phyloP scores from a whole-genome alignment of 2,797 vertebrate genomes.

The Buphagus erythrorhynchus region DNA sequence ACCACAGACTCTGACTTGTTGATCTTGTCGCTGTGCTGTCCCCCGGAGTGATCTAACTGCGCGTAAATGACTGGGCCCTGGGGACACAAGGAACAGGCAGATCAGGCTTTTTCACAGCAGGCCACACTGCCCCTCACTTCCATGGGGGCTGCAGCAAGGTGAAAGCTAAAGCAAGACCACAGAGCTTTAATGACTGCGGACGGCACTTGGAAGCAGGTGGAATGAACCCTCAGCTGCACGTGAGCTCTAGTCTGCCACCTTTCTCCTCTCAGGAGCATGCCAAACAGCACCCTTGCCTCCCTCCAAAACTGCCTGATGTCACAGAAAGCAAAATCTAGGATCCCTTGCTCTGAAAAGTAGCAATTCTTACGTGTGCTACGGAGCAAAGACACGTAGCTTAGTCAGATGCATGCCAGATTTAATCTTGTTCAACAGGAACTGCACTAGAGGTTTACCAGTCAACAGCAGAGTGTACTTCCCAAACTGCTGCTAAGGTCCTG shows the following conservation, averaged over 20 bases:
- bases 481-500: background rate
- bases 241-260: slow-evolving; percentile 58
- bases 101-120: background rate
- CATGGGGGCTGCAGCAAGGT: background rate
- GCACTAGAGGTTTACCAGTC: background rate
- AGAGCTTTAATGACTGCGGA: background rate
- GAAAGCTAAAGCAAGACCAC: background rate
- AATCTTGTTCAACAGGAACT: background rate
- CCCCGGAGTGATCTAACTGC: slow-evolving; percentile 93
- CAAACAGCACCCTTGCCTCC: background rate
- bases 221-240: slow-evolving; percentile 13
- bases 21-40: slow-evolving; percentile 86
- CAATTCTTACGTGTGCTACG: background rate
- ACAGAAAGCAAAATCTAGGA: background rate
- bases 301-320: background rate
- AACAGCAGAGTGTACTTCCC: background rate
- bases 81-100: background rate
- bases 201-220: slow-evolving; percentile 4
- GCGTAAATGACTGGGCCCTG: slow-evolving; percentile 94
- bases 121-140: background rate
- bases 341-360: background rate
- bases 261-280: background rate
- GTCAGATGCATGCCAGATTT: background rate
- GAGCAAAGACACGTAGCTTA: background rate
- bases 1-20: slow-evolving; percentile 96